A percentile compares a stretch with the other conserved stretches of the same genome.
These are phyloP conservation scores for Leptinotarsa undecemlineata DNA, from an alignment of 1,140 invertebrate genomes.

Conservation along the genomic window DNA sequence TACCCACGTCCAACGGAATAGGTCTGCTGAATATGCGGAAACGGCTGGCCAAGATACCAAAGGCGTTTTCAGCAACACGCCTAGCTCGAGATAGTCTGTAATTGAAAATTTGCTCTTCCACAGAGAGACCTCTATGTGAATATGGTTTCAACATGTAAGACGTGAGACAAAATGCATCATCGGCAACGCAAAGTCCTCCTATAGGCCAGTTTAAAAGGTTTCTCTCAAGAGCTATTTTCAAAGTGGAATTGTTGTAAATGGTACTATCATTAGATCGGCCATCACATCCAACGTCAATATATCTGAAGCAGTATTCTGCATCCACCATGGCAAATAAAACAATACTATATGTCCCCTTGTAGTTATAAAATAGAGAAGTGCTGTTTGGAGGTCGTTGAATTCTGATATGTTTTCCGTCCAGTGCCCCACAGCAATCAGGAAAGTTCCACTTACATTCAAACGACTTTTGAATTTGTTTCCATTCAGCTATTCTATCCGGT, in stretches of 20 bases:
- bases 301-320: slow-evolving; percentile 47
- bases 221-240: slow-evolving; percentile 23
- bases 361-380: slow-evolving; percentile 55
- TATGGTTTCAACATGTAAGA: slow-evolving; percentile 27
- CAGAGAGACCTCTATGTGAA: slow-evolving; percentile 11
- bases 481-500: slow-evolving; percentile 28
- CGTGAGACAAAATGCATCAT: slow-evolving; percentile 18
- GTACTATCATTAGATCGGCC: slow-evolving; percentile 20
- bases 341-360: slow-evolving; percentile 50
- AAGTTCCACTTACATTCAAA: slow-evolving; percentile 51
- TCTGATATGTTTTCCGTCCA: slow-evolving; percentile 56
- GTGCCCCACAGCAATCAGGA: slow-evolving; percentile 51
- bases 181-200: slow-evolving; percentile 21
- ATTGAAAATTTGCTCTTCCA: slow-evolving; percentile 22
- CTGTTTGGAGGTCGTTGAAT: slow-evolving; percentile 48
- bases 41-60: slow-evolving; percentile 23
- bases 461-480: slow-evolving; percentile 40
- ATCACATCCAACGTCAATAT: slow-evolving; percentile 53
- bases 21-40: slow-evolving; percentile 25
- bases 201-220: slow-evolving; percentile 21
- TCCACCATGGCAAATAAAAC: slow-evolving; percentile 45
- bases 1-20: slow-evolving; percentile 20
- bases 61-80: slow-evolving; percentile 24
- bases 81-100: slow-evolving; percentile 21
- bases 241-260: slow-evolving; percentile 22